phyloP scores from a whole-genome alignment of 2,888 invertebrate genomes.

The Leptopilina myrica region DNA sequence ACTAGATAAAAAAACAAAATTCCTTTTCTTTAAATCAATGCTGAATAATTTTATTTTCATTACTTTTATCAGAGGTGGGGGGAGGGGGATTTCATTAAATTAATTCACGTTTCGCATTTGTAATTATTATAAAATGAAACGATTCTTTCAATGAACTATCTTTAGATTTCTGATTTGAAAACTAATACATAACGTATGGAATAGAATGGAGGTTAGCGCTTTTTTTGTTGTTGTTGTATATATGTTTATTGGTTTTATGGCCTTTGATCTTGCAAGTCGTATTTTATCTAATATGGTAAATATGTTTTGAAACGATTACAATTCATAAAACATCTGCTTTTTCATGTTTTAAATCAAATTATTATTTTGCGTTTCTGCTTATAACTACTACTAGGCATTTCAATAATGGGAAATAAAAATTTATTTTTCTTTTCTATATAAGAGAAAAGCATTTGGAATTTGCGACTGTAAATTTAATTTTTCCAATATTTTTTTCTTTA shows the following conservation, averaged over 20 bases:
- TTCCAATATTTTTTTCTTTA: too few species aligned
- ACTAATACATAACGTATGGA: neutral
- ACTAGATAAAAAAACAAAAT: neutral
- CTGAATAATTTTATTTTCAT: too few species aligned
- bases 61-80: too few species aligned
- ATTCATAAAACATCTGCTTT: constrained; percentile 8
- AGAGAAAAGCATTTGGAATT: too few species aligned
- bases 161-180: constrained; percentile 11
- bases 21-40: neutral
- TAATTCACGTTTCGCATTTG: neutral
- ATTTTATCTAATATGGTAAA: constrained; percentile 39
- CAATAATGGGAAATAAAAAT: too few species aligned
- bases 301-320: constrained; percentile 17
- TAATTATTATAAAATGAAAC: too few species aligned
- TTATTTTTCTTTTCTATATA: too few species aligned
- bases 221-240: constrained; percentile 1
- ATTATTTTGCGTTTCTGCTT: neutral
- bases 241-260: constrained; percentile 24
- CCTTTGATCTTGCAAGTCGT: constrained; percentile 29
- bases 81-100: neutral
- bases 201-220: constrained; percentile 12
- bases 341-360: neutral
- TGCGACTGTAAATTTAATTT: too few species aligned
- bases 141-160: constrained; percentile 21
- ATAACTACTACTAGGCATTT: neutral